Evolutionary conservation across 2,888 invertebrate genomes (phyloP), one percentile per base, ranked within the genome.

Genomic region (Hydrotaea cyrtoneurina): DNA sequence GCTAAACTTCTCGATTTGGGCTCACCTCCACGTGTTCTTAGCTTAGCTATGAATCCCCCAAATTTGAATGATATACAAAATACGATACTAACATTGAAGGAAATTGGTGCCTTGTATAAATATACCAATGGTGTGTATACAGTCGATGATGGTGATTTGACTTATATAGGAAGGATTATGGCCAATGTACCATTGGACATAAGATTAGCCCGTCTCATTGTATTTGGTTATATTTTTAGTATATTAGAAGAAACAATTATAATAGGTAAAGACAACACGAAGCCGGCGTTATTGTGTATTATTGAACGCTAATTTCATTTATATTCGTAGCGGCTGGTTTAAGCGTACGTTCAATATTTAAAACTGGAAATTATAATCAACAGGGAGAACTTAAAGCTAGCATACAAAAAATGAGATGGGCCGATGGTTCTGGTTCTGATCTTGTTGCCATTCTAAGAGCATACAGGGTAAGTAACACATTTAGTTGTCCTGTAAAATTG

Each of bases 1-100:
- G 94, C 97, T 0, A 99, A 99, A 91, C 91, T 95, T 89, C 91
- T 99, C 66, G 95, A 97, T 64, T 95, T 98, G 94, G 97, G 96
- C 17, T 95, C 97, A 0, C 96, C 96, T 36, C 93, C 94, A 64
- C 95, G 96, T 36, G 94, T 98, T 21, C 93, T 99, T 0, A 97
- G 96, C 0, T 92, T 97, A 31, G 97, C 98, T 0, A 93, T 99
- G 91, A 96, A 97, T 88, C 97, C 98, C n/a, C 99, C 99, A 0
- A 95, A 97, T 90, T 93, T 97, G 46, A 94, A 94, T 21, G 96
- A 97, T 90, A 96, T 99, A 87, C 94, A 95, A 83, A 94, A 95
- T 74, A 97, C 98, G 0, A 94, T 98, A 86, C 93, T 97, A 17
- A 93, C 95, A 59, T 93, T 99, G 7, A 98, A 98, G 93, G 92